These are phyloP conservation scores for Catostomus latipinnis DNA, from an alignment of 2,797 vertebrate genomes.

Conservation along the genomic window DNA sequence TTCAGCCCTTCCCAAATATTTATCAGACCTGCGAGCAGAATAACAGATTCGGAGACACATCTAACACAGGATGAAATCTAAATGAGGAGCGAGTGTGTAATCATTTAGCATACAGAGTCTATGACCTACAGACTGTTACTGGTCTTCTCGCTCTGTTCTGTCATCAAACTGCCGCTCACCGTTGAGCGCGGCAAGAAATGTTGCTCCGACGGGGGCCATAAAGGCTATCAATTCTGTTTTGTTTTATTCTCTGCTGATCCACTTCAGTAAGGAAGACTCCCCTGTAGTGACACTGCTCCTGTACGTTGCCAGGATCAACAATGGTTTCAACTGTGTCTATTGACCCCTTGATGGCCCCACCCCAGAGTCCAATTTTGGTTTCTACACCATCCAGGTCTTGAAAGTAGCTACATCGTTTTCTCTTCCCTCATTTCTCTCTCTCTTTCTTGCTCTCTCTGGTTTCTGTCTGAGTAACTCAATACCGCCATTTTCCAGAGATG, in stretches of 20 bases:
- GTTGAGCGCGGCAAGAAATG: slow-evolving; percentile 51
- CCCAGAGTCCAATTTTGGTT: slow-evolving; percentile 57
- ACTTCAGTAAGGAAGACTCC: slow-evolving; percentile 55
- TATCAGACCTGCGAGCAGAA: slow-evolving; percentile 27
- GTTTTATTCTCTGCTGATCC: slow-evolving; percentile 58
- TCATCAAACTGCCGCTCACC: slow-evolving; percentile 51
- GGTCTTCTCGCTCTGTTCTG: slow-evolving; percentile 50
- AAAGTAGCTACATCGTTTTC: slow-evolving; percentile 33
- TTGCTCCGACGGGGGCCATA: slow-evolving; percentile 54
- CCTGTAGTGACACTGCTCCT: slow-evolving; percentile 56
- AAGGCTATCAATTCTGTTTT: slow-evolving; percentile 59
- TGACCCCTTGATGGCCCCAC: slow-evolving; percentile 57
- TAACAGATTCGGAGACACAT: slow-evolving; percentile 29
- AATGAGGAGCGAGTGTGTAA: slow-evolving; percentile 51
- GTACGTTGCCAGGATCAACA: slow-evolving; percentile 59
- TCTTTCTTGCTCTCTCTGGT: neutral
- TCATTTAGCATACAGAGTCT: slow-evolving; percentile 50
- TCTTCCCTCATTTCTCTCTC: neutral
- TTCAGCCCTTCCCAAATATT: slow-evolving; percentile 39
- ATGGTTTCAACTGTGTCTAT: slow-evolving; percentile 49
- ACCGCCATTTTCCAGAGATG: slow-evolving; percentile 33
- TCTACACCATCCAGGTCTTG: slow-evolving; percentile 40
- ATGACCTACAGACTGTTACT: slow-evolving; percentile 42
- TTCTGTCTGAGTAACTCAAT: slow-evolving; percentile 14
- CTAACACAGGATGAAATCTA: slow-evolving; percentile 5